Evolutionary conservation across 2,797 vertebrate genomes (phyloP), one percentile per base, ranked within the genome.

Genomic region (Danio albolineatus): DNA sequence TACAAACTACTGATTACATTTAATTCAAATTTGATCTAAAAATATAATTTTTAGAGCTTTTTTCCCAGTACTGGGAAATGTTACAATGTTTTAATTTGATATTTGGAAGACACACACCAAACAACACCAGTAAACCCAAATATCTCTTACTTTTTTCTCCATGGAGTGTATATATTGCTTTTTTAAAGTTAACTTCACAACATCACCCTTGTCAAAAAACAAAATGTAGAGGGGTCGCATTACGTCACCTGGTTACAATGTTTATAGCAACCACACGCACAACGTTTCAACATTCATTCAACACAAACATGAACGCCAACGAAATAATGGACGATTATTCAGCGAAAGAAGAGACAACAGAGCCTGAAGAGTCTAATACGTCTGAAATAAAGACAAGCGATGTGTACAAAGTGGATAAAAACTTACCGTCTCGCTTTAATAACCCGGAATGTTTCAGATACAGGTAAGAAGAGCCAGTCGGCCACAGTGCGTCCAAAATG

Each of bases 391-490:
- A 78, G 44, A 90, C 89, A 13, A 81, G 84, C 8, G 81, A 89
- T 51, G 59, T 92, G 65, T 91, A 91, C 81, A 83, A 71, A n/a
- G 86, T 88, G 12, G 78, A 86, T 67, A 53, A 78, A 53, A 80
- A 89, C 61, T 83, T 91, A 5, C 87, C 89, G 0, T 8, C 43
- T n/a, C 85, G 88, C 0, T 91, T 92, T 82, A 87, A 91, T 77
- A 76, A 90, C n/a, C 89, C 91, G 0, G 82, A 88, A 16, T 66
- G 84, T 56, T 90, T 91, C 76, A 85, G 66, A 36, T 89, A 90
- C 88, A 83, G 88, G 89, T 91, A 81, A 53, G 80, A 12, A 2
- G 16, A 12, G 53, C 10, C 9, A 10, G 46, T 8, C n/a, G 13
- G 44, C 49, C 16, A 7, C 4, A 16, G 43, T 71, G 12, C n/a